Percentiles rank a stretch among this genome's conserved stretches.
Evolutionary conservation across 1,140 invertebrate genomes (phyloP).

Genomic region (Macrosteles quadrilineatus): DNA sequence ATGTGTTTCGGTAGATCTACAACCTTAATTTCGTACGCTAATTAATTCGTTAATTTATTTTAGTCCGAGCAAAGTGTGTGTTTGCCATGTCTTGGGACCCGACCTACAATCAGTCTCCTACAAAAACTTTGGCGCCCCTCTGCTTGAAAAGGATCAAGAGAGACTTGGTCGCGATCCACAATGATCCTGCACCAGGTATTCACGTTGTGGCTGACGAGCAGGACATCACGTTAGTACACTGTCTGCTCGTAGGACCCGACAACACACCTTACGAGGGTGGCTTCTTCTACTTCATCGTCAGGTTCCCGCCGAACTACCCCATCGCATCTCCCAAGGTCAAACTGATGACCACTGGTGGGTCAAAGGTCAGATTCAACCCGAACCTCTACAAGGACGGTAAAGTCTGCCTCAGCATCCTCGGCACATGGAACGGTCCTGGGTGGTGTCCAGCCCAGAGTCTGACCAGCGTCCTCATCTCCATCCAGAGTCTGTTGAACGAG

Average conservation of each 20-base stretch:
- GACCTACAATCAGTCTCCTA: too few species aligned
- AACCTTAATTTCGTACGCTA: too few species aligned
- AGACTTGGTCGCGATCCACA: constrained; percentile 58
- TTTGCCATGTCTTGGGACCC: too few species aligned
- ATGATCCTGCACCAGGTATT: constrained; percentile 60
- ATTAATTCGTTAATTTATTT: too few species aligned
- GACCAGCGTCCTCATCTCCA: constrained; percentile 60
- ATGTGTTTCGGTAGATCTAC: too few species aligned
- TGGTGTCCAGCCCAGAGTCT: constrained; percentile 63
- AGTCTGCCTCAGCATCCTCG: constrained; percentile 65
- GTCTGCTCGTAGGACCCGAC: constrained; percentile 62
- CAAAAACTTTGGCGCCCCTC: too few species aligned
- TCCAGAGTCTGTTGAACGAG: constrained; percentile 61
- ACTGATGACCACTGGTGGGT: constrained; percentile 62
- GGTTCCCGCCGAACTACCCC: constrained; percentile 60
- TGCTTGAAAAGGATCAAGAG: constrained; percentile 42
- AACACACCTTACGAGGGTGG: constrained; percentile 70
- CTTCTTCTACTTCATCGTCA: constrained; percentile 62
- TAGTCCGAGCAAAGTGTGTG: too few species aligned
- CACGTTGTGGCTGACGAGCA: constrained; percentile 59
- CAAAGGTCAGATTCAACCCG: constrained; percentile 62
- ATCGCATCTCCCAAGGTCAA: constrained; percentile 59
- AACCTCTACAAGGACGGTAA: constrained; percentile 65
- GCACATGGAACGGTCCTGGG: constrained; percentile 60
- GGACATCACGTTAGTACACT: constrained; percentile 58